These are phyloP conservation scores for Ricordea florida DNA, from an alignment of 92 coral and sea anemone species.

Conservation along the genomic window DNA sequence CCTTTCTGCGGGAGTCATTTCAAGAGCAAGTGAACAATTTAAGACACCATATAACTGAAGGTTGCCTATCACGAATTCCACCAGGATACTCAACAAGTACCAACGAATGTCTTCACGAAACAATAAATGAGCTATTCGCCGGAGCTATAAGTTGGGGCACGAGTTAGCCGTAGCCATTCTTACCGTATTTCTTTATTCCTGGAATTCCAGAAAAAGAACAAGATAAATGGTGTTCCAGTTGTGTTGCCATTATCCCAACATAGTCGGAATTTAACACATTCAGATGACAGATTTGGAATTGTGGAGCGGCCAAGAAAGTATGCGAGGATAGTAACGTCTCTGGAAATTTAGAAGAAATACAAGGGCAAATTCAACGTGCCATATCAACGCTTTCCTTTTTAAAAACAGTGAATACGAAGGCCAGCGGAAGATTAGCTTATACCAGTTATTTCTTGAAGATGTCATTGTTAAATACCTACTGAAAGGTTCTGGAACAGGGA, in stretches of 20 bases:
- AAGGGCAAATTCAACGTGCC: background rate
- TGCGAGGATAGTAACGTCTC: background rate
- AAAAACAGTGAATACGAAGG: background rate
- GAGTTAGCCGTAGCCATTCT: conserved; percentile 50
- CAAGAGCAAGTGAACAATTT: conserved; percentile 21
- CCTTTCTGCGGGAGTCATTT: conserved; percentile 31
- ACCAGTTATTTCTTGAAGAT: conserved; percentile 10
- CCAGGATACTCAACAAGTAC: conserved; percentile 49
- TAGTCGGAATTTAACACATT: background rate
- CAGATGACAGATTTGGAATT: background rate
- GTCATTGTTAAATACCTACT: conserved; percentile 7
- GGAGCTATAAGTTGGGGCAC: conserved; percentile 73
- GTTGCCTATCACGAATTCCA: conserved; percentile 54
- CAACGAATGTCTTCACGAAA: conserved; percentile 53
- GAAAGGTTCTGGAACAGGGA: background rate
- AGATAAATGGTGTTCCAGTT: conserved; percentile 29
- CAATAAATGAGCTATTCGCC: conserved; percentile 46
- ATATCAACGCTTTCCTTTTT: conserved; percentile 9
- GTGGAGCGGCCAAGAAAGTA: background rate
- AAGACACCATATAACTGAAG: conserved; percentile 31
- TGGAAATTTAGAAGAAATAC: background rate
- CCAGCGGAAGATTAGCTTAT: conserved; percentile 8
- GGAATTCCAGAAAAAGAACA: conserved; percentile 56
- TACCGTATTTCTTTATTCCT: conserved; percentile 50
- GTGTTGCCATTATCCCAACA: conserved; percentile 4